phyloP scores from a whole-genome alignment of 2,797 vertebrate species.

The Argya squamiceps region DNA sequence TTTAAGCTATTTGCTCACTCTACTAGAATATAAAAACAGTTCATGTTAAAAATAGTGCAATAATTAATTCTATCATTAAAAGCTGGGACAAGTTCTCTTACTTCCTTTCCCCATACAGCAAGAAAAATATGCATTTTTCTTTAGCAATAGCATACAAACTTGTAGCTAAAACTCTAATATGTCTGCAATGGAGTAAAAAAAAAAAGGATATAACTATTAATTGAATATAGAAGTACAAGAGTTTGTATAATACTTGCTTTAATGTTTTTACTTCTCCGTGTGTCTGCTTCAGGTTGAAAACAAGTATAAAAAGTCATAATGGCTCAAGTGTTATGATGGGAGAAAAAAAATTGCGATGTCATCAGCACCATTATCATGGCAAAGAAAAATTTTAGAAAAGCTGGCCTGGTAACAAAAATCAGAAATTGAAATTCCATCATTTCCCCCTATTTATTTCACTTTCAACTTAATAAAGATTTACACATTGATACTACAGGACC shows the following conservation, averaged over 20 bases:
- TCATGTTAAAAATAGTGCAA: not conserved
- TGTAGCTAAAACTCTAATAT: not conserved
- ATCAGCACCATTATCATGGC: not conserved
- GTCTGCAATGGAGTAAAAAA: not conserved
- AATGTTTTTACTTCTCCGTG: not conserved
- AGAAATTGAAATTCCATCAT: not conserved
- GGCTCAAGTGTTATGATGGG: not conserved
- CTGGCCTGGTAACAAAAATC: not conserved
- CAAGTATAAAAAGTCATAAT: not conserved
- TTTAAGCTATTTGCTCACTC: not conserved
- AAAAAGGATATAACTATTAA: not conserved
- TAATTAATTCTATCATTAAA: slow-evolving; percentile 9
- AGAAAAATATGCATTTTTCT: not conserved
- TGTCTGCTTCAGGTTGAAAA: not conserved
- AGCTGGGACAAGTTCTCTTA: not conserved
- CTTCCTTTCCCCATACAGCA: not conserved
- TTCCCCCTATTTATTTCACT: not conserved
- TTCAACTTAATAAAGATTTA: not conserved
- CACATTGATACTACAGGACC: not conserved
- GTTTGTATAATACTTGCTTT: not conserved
- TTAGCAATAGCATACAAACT: not conserved
- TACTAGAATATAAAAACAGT: not conserved
- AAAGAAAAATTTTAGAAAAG: not conserved
- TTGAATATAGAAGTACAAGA: not conserved
- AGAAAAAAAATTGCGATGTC: not conserved